Evolutionary conservation across 2,113 vertebrate genomes (phyloP).

Genomic region (Scartelaos histophorus): DNA sequence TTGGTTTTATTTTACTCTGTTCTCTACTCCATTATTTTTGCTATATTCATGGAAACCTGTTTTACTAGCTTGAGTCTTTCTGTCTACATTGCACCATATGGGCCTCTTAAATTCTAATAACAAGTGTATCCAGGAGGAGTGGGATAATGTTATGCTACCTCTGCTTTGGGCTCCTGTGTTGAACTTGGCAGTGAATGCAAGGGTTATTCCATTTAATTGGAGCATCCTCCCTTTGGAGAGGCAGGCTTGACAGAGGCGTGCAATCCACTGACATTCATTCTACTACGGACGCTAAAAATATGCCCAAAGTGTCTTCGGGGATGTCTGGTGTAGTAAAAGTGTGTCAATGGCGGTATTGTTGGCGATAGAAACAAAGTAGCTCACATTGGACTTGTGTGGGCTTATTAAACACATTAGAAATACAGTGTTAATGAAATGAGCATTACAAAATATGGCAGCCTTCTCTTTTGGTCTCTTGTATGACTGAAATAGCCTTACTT

Average conservation of each 20-base stretch:
- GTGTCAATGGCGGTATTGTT: conserved; percentile 40
- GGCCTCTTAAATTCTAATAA: conserved; percentile 46
- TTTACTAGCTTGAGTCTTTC: conserved; percentile 4
- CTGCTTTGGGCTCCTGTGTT: conserved; percentile 1
- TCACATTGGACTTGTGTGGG: conserved; percentile 13
- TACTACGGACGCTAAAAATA: conserved; percentile 53
- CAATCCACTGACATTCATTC: conserved; percentile 48
- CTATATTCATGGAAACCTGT: conserved; percentile 16
- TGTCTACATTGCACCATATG: conserved; percentile 10
- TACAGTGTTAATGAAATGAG: neutral
- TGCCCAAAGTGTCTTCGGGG: conserved; percentile 31
- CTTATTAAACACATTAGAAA: conserved; percentile 8
- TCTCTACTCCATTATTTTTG: conserved; percentile 15
- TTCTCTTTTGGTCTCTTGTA: neutral
- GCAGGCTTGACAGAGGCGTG: conserved; percentile 26
- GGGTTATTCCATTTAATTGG: conserved; percentile 68
- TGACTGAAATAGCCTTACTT: neutral
- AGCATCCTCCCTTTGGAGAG: conserved; percentile 27
- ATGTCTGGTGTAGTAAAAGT: conserved; percentile 46
- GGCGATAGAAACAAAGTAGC: conserved; percentile 42
- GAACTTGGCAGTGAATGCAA: conserved; percentile 38
- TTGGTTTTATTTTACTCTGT: neutral
- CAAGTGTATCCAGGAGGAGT: conserved; percentile 28
- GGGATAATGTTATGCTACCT: conserved; percentile 34
- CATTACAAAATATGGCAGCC: too few relatives aligned